A percentile compares a stretch with the other conserved stretches of the same genome.
These are phyloP conservation scores for Psittacara wagleri DNA, from an alignment of 2,113 vertebrate species.

Conservation along the genomic window DNA sequence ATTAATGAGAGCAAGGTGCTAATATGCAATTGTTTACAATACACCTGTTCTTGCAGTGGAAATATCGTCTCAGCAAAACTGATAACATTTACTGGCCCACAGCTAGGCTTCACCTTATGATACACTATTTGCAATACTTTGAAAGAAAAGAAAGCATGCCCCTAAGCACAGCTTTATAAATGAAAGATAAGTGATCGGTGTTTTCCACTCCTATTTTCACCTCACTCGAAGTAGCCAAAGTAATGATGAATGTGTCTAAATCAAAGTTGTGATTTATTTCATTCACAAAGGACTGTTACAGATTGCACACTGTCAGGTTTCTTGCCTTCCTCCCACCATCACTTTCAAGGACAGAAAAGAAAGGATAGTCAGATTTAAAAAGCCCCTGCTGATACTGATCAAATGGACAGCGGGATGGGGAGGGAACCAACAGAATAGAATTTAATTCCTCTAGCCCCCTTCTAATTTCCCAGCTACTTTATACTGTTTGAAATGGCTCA, in stretches of 20 bases:
- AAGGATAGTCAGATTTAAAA: background rate
- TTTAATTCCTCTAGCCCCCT: background rate
- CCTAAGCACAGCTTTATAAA: background rate
- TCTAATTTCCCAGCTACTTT: background rate
- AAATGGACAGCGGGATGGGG: background rate
- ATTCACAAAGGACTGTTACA: background rate
- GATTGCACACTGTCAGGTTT: background rate
- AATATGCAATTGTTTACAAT: slow-evolving; percentile 3
- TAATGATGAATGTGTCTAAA: background rate
- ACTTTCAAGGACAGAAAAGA: background rate
- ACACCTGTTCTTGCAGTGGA: background rate
- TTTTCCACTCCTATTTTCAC: background rate
- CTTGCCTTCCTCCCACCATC: background rate
- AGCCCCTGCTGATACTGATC: background rate
- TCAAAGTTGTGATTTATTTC: background rate
- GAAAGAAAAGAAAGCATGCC: background rate
- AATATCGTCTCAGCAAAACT: background rate
- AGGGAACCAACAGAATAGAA: background rate
- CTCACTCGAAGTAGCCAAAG: background rate
- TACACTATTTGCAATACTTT: background rate
- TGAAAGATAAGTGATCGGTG: background rate
- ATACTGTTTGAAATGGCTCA: background rate
- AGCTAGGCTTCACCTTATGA: background rate
- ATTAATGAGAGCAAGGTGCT: background rate
- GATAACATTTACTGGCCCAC: background rate